Evolutionary conservation across 1,140 invertebrate species (phyloP).

Genomic region (Pogonus chalceus): DNA sequence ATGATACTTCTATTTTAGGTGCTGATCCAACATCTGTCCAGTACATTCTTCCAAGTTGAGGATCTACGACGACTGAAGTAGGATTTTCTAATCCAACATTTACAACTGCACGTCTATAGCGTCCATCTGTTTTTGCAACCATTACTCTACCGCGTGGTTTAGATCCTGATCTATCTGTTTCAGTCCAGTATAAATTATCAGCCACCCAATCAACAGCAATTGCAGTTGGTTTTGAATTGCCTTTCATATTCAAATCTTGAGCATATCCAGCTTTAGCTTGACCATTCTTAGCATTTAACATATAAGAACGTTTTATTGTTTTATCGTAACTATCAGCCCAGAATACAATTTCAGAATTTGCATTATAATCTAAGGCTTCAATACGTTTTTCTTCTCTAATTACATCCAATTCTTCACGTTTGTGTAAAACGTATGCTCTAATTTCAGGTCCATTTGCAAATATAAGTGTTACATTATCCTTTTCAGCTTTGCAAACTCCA

Average conservation of each 20-base stretch:
- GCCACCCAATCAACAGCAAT: slow-evolving; percentile 87
- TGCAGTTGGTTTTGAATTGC: slow-evolving; percentile 68
- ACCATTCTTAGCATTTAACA: slow-evolving; percentile 68
- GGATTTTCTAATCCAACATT: slow-evolving; percentile 66
- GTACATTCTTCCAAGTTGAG: slow-evolving; percentile 72
- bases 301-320: slow-evolving; percentile 83
- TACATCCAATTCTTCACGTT: slow-evolving; percentile 61
- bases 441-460: slow-evolving; percentile 82
- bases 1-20: slow-evolving; percentile 80
- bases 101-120: slow-evolving; percentile 72
- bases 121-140: slow-evolving; percentile 79
- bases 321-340: slow-evolving; percentile 88
- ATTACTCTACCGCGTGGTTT: slow-evolving; percentile 68
- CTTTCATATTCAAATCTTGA: slow-evolving; percentile 78
- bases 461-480: slow-evolving; percentile 52
- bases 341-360: slow-evolving; percentile 70
- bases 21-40: slow-evolving; percentile 80
- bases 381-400: slow-evolving; percentile 75
- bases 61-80: slow-evolving; percentile 78
- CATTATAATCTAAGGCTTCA: slow-evolving; percentile 80
- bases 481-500: slow-evolving; percentile 66
- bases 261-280: slow-evolving; percentile 72
- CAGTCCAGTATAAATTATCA: slow-evolving; percentile 91
- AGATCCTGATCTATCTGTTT: slow-evolving; percentile 63
- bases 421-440: slow-evolving; percentile 56